These are phyloP conservation scores for Triplophysa siluroides DNA, from an alignment of 2,113 vertebrate genomes.

Conservation along the genomic window DNA sequence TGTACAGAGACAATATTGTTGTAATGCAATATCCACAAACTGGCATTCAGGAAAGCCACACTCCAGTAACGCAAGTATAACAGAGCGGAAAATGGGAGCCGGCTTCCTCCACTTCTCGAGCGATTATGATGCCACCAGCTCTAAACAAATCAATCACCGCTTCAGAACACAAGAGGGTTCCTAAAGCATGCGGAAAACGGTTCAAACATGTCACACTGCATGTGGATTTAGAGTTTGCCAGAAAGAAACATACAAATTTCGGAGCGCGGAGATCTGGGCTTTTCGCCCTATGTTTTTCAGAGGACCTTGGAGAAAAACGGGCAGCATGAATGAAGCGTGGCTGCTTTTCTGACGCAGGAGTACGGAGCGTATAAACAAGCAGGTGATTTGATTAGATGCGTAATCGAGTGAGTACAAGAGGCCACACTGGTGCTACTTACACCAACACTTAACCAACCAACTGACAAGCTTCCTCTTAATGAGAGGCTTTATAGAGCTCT, in stretches of 20 bases:
- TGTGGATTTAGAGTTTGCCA: slow-evolving; percentile 22
- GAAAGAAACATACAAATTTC: background rate
- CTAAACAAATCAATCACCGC: slow-evolving; percentile 50
- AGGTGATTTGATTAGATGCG: slow-evolving; percentile 59
- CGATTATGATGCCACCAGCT: slow-evolving; percentile 51
- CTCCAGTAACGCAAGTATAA: slow-evolving; percentile 50
- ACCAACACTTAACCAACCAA: slow-evolving; percentile 42
- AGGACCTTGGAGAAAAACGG: slow-evolving; percentile 25
- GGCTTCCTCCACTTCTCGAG: slow-evolving; percentile 43
- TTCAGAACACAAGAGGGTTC: slow-evolving; percentile 46
- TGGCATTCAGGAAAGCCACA: slow-evolving; percentile 49
- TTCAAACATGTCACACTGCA: slow-evolving; percentile 28
- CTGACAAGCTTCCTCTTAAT: slow-evolving; percentile 48
- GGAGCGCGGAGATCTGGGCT: background rate
- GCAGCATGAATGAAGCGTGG: slow-evolving; percentile 38
- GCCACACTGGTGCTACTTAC: slow-evolving; percentile 44
- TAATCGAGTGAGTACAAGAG: slow-evolving; percentile 54
- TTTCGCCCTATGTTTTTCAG: slow-evolving; percentile 1
- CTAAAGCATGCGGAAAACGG: slow-evolving; percentile 37
- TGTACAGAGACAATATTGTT: slow-evolving; percentile 41
- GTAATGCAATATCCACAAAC: slow-evolving; percentile 55
- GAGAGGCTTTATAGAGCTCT: slow-evolving; percentile 25
- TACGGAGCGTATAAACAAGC: slow-evolving; percentile 53
- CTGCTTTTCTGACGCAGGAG: slow-evolving; percentile 47
- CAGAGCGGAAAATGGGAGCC: slow-evolving; percentile 45